Evolutionary conservation across 2,797 vertebrate genomes (phyloP).

Genomic region (Brachymystax lenok): DNA sequence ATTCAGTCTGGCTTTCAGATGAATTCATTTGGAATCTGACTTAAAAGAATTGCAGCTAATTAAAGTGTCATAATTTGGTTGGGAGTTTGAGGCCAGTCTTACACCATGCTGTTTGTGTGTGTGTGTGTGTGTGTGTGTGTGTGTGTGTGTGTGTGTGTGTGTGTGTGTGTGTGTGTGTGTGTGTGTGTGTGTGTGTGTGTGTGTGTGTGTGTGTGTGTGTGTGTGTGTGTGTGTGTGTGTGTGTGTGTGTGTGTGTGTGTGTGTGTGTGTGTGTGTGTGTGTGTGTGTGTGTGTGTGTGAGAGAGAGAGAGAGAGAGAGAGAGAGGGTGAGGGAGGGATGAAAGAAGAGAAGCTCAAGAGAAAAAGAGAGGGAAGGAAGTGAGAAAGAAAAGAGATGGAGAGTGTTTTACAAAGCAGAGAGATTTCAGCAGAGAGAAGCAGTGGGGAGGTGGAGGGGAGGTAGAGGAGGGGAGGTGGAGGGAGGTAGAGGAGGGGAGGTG

Average conservation of each 20-base stretch:
- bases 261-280: too few relatives aligned
- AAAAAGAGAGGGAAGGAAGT: conserved; percentile 40
- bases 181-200: too few relatives aligned
- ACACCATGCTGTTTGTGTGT: not conserved
- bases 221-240: too few relatives aligned
- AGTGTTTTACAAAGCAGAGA: conserved; percentile 35
- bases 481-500: too few relatives aligned
- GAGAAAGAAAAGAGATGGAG: not conserved
- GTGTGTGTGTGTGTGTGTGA: too few relatives aligned
- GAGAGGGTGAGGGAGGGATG: not conserved
- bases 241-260: too few relatives aligned
- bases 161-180: too few relatives aligned
- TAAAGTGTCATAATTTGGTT: not conserved
- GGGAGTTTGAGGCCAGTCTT: not conserved
- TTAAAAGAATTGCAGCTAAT: not conserved
- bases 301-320: not conserved
- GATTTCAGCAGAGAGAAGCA: conserved; percentile 45
- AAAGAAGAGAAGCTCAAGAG: conserved; percentile 53
- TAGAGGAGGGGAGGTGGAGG: not conserved
- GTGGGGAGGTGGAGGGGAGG: conserved; percentile 28
- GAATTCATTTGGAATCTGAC: not conserved
- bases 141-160: too few relatives aligned
- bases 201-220: too few relatives aligned
- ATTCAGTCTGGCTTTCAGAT: not conserved
- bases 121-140: not conserved